A percentile compares a stretch with the other conserved stretches of the same genome.
Evolutionary conservation across 2,888 invertebrate species (phyloP).

Genomic region (Eurytoma californica): DNA sequence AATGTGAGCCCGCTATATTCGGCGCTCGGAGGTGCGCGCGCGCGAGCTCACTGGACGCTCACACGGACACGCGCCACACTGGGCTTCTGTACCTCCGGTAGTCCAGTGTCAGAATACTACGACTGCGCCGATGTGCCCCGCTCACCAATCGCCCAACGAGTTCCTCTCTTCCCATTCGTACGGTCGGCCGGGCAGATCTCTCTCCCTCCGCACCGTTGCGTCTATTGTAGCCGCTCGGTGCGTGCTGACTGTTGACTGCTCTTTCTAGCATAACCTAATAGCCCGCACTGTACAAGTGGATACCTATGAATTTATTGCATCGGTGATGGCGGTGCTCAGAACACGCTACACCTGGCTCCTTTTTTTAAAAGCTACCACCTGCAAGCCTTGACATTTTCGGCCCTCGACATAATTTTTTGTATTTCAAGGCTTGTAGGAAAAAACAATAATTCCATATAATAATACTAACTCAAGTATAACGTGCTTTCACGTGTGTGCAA

Average conservation of each 20-base stretch:
- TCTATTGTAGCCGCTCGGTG: too few species aligned
- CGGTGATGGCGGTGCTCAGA: too few species aligned
- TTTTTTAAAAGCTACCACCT: background rate
- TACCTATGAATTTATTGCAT: too few species aligned
- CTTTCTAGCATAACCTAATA: background rate
- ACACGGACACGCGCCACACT: background rate
- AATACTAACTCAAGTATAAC: too few species aligned
- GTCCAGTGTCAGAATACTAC: too few species aligned
- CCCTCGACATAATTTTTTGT: too few species aligned
- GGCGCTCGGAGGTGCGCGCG: background rate
- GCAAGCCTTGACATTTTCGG: background rate
- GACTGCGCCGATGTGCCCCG: too few species aligned
- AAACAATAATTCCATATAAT: too few species aligned
- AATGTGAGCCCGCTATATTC: background rate
- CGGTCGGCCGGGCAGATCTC: background rate
- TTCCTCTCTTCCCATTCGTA: constrained; percentile 2
- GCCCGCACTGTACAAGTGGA: too few species aligned
- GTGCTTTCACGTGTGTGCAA: too few species aligned
- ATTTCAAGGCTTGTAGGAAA: too few species aligned
- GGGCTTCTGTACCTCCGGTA: too few species aligned
- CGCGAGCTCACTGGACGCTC: background rate
- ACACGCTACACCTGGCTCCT: background rate
- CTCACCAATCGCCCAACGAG: background rate
- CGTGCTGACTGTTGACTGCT: background rate
- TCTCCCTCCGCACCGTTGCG: background rate